Evolutionary conservation across 2,113 vertebrate genomes (phyloP).

Genomic region (Prunella himalayana): DNA sequence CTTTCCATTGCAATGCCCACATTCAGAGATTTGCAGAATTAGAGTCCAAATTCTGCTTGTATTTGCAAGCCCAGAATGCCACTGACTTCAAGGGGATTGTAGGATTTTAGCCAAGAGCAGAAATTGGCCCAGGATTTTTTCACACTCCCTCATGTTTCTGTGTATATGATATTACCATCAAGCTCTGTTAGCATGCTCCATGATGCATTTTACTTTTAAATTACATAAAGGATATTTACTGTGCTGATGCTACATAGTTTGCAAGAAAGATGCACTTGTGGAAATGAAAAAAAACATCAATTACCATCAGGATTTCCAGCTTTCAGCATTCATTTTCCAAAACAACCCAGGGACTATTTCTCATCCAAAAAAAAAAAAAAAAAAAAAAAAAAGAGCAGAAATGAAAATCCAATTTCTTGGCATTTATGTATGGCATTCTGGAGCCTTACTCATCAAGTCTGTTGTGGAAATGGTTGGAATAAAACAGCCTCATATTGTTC

Average conservation of each 20-base stretch:
- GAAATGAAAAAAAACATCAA: constrained; percentile 38
- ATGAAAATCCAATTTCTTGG: constrained; percentile 22
- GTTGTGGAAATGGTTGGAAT: background rate
- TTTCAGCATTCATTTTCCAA: constrained; percentile 16
- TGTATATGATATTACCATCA: constrained; percentile 10
- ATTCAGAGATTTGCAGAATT: background rate
- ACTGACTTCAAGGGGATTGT: constrained; percentile 12
- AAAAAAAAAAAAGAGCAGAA: background rate
- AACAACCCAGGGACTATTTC: constrained; percentile 28
- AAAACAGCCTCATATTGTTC: background rate
- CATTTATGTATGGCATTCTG: background rate
- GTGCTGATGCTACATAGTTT: background rate
- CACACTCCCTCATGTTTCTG: constrained; percentile 7
- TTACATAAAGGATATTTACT: constrained; percentile 36
- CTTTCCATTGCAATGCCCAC: background rate
- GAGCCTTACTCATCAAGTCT: background rate
- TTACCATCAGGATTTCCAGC: constrained; percentile 40
- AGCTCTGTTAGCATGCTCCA: background rate
- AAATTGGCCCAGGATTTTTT: background rate
- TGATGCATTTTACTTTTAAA: constrained; percentile 42
- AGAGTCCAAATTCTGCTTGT: background rate
- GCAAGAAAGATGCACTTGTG: constrained; percentile 27
- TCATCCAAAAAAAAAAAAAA: background rate
- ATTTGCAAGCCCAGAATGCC: background rate
- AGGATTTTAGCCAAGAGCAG: constrained; percentile 35